Base-by-base conservation (phyloP, 2,888 invertebrate species). In the Stenodema calcarata region DNA sequence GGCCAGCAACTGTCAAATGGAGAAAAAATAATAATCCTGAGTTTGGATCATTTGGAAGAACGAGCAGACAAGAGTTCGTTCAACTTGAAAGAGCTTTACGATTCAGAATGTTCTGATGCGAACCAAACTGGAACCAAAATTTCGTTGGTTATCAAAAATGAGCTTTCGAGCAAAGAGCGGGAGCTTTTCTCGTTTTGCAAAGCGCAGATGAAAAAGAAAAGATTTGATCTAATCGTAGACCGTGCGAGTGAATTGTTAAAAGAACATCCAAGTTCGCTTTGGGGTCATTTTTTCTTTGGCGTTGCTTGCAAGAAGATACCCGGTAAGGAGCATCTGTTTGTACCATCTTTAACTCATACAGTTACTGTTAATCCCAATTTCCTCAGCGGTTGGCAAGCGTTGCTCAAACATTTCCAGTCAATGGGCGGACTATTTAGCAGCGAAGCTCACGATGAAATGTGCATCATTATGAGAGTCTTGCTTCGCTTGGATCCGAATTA, bases 301-400 rank as follows among this genome's bases (percentile, higher is more conserved):
- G 86, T 62, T 28, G 78, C 86, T 14, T 86, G 86, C 30, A 76
- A 79, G 50, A 76, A 62, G 50, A 86, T 78, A 23, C 86, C 86
- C 0, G 76, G 14, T 16, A 27, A 35, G 23, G 50, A 50, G 18
- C 0, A 54, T 14, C 23, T 30, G 3, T 76, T 86, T 35, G 86
- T 79, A 7, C 76, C 76, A 1, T 78, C 86, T 0, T 28, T 86
- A 16, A 30, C 76, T 3, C 54, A 54, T 27, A 69, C 86, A 1
- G 54, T 86, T 47, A 23, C 54, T 78, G 47, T 86, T 7, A 86
- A 86, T 78, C 86, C 86, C 14, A 86, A 86, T 78, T 86, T 86
- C 62, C 76, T 86, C 42, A 78, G 78, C 54, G 86, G 78, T 0
- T 86, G 86, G 86, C 78, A 86, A 62, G 86, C 86, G 23, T 30